A percentile compares a stretch with the other conserved stretches of the same genome.
Evolutionary conservation across 2,797 vertebrate species (phyloP).

Genomic region (Valencia hispanica): DNA sequence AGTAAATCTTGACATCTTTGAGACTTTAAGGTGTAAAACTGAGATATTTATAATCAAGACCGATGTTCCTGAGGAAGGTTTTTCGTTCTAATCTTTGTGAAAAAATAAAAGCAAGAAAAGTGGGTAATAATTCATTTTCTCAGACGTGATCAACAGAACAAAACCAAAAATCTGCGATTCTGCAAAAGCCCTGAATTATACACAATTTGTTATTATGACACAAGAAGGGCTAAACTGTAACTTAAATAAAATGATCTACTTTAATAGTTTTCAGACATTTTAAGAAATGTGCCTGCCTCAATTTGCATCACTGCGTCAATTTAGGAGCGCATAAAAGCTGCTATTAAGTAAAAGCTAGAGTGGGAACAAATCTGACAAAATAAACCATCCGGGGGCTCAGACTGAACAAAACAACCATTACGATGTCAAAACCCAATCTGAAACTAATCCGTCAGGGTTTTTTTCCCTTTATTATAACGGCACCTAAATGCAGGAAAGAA

Average conservation of each 20-base stretch:
- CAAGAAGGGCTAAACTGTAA: constrained; percentile 9
- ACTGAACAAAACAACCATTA: neutral
- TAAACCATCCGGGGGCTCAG: neutral
- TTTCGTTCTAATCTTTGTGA: neutral
- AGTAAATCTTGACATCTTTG: neutral
- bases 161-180: constrained; percentile 32
- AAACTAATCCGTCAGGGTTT: neutral
- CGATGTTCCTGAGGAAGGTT: neutral
- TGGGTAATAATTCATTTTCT: neutral
- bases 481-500: neutral
- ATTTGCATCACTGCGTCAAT: neutral
- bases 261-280: neutral
- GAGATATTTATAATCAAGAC: neutral
- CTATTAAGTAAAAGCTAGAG: neutral
- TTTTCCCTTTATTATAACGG: neutral
- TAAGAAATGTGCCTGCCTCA: neutral
- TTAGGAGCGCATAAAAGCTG: constrained; percentile 1
- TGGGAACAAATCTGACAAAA: constrained; percentile 1
- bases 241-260: constrained; percentile 33
- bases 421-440: neutral
- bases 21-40: neutral
- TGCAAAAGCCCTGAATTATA: constrained; percentile 26
- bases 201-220: constrained; percentile 32
- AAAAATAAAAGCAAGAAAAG: neutral
- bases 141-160: constrained; percentile 19